Evolutionary conservation across 2,113 vertebrate genomes (phyloP), one percentile per base, ranked within the genome.

Genomic region (Vanacampus margaritifer): DNA sequence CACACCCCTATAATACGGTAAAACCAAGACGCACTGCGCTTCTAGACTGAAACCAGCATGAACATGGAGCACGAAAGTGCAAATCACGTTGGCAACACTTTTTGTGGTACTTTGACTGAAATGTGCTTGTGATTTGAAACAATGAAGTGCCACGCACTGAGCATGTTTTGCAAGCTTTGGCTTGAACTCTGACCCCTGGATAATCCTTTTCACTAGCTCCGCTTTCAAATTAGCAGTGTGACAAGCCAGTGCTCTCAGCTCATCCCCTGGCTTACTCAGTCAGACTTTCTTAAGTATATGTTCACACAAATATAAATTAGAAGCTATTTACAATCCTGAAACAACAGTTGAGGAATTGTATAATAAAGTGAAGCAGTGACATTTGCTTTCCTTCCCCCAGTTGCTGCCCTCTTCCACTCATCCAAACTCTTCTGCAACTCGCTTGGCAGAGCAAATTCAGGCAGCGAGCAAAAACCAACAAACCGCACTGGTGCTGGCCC

Each of bases 201-300:
- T 90, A 93, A 92, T 87, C 84, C 80, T 86, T 92, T 86, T 89
- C 76, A 83, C 88, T 86, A 75, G 82, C 85, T 88, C 80, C 51
- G 74, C 75, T 75, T 90, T 84, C 87, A 90, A 91, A 92, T 92
- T 88, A 92, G 90, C 87, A 64, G 75, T 87, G 75, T 91, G 84
- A 91, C 80, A 86, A 76, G 72, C 85, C 85, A 74, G n/a, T 6
- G 71, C 80, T 75, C 75, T 76, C 69, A 0, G 4, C 84, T 88
- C 77, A 79, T 87, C 50, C 5, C 41, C 79, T 75, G 35, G 59
- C 79, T 76, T 69, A 26, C 13, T 74, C 67, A 72, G 79, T 88
- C 86, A 17, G 43, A 76, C 74, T 83, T 78, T 79, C 69, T 36
- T 32, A 8, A 0, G 63, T 36, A 69, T 26, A 64, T 71, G 46